phyloP scores from a whole-genome alignment of 2,888 invertebrate species.

The Caenorhabditis becei region DNA sequence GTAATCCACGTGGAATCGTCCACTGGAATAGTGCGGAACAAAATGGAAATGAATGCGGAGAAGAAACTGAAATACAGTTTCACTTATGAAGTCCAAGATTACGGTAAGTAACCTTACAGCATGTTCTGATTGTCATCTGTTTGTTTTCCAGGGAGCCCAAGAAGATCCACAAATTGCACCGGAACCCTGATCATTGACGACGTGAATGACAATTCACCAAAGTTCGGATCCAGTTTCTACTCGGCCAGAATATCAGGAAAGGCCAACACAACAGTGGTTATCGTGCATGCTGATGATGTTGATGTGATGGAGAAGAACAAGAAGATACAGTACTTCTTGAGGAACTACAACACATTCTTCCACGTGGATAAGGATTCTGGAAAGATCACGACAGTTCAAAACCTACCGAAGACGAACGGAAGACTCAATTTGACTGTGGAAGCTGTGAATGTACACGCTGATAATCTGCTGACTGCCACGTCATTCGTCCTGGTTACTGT shows the following conservation, averaged over 20 bases:
- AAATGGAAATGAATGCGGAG: slow-evolving; percentile 35
- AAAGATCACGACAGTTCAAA: slow-evolving; percentile 15
- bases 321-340: slow-evolving; percentile 37
- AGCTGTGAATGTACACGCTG: slow-evolving; percentile 40
- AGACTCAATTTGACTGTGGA: slow-evolving; percentile 41
- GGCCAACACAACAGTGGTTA: slow-evolving; percentile 8
- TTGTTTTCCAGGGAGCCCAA: slow-evolving; percentile 16
- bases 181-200: slow-evolving; percentile 39
- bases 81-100: slow-evolving; percentile 22
- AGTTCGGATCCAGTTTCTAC: slow-evolving; percentile 30
- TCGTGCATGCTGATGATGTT: slow-evolving; percentile 32
- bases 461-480: background rate
- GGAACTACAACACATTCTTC: slow-evolving; percentile 24
- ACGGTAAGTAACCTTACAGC: slow-evolving; percentile 20
- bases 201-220: slow-evolving; percentile 60
- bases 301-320: slow-evolving; percentile 27
- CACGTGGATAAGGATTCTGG: slow-evolving; percentile 33
- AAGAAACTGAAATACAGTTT: slow-evolving; percentile 15
- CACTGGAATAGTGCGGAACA: slow-evolving; percentile 22
- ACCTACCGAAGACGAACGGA: slow-evolving; percentile 14
- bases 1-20: slow-evolving; percentile 27
- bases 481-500: slow-evolving; percentile 36
- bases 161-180: slow-evolving; percentile 15
- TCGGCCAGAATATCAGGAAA: slow-evolving; percentile 21
- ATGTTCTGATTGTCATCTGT: background rate